Evolutionary conservation across 2,113 vertebrate species (phyloP).

Genomic region (Myodes glareolus): DNA sequence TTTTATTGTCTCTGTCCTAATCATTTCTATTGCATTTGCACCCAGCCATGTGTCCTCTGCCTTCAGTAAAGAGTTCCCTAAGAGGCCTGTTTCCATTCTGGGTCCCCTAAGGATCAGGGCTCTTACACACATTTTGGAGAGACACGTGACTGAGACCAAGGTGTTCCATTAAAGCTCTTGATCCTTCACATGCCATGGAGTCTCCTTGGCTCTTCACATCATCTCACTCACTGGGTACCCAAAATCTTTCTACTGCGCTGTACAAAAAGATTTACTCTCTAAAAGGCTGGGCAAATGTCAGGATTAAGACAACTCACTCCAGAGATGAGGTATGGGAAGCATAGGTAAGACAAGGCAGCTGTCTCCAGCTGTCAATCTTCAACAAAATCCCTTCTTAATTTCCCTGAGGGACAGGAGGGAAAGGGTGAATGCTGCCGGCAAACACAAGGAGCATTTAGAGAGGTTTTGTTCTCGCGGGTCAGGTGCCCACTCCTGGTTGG

Average conservation of each 20-base stretch:
- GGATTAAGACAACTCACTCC: conserved; percentile 27
- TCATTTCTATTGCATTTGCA: neutral
- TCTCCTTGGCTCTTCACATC: neutral
- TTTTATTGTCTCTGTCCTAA: neutral
- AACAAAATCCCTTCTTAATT: neutral
- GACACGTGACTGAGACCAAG: neutral
- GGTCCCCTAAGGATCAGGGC: neutral
- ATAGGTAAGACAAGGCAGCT: neutral
- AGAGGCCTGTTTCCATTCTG: neutral
- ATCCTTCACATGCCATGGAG: neutral
- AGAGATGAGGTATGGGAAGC: neutral
- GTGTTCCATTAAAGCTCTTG: neutral
- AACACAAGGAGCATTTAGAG: neutral
- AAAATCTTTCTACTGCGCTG: neutral
- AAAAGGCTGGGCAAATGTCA: conserved; percentile 57
- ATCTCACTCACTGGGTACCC: neutral
- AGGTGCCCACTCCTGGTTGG: accelerated
- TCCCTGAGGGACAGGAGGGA: neutral
- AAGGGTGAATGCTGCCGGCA: neutral
- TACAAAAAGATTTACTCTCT: neutral
- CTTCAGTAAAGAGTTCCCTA: neutral
- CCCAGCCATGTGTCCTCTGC: neutral
- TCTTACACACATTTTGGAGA: neutral
- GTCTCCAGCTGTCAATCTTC: neutral
- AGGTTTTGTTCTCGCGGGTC: accelerated